These are phyloP conservation scores for Pundamilia nyererei DNA, from an alignment of 2,113 vertebrate genomes.

Conservation along the genomic window DNA sequence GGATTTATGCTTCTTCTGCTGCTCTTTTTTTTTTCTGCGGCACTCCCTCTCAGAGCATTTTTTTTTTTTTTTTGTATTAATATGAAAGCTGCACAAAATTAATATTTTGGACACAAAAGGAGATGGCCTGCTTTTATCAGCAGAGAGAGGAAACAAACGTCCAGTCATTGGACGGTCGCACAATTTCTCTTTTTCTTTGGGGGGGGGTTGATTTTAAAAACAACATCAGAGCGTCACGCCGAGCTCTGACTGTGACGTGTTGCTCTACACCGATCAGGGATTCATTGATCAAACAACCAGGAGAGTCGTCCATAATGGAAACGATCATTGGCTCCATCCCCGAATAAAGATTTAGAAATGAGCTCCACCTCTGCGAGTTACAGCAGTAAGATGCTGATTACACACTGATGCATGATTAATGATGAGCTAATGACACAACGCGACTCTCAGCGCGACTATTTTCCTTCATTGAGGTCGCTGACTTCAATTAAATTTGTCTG, in stretches of 20 bases:
- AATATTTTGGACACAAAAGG: neutral
- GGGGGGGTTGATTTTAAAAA: neutral
- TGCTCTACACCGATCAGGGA: neutral
- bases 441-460: neutral
- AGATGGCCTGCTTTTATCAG: neutral
- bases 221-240: accelerated
- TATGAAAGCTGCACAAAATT: neutral
- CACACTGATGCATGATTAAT: neutral
- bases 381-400: neutral
- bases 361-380: neutral
- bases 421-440: neutral
- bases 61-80: neutral
- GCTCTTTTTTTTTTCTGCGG: neutral
- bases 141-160: neutral
- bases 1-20: neutral
- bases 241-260: neutral
- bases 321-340: neutral
- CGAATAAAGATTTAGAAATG: neutral
- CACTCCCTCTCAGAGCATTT: neutral
- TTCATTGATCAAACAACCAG: neutral
- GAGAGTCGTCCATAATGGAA: neutral
- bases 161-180: neutral
- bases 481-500: neutral
- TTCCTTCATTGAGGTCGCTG: neutral
- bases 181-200: accelerated